These are phyloP conservation scores for Nephila pilipes DNA, from an alignment of 1,140 invertebrate species.

Conservation along the genomic window DNA sequence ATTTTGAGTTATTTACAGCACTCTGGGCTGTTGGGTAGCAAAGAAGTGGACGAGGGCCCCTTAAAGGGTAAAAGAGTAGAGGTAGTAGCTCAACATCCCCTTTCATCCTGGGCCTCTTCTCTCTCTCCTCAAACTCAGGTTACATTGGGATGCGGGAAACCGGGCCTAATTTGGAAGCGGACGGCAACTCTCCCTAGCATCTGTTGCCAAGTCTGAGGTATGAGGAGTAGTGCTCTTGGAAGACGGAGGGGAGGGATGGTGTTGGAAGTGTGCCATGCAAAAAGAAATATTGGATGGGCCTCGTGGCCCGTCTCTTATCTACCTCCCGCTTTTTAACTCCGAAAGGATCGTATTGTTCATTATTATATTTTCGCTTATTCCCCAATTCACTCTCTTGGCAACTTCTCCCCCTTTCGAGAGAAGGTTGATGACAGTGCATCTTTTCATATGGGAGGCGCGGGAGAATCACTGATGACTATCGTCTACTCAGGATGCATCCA, in stretches of 20 bases:
- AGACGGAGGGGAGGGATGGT: not conserved
- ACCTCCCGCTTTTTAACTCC: constrained; percentile 40
- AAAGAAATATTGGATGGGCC: constrained; percentile 40
- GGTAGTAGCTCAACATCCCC: constrained; percentile 43
- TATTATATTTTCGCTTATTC: constrained; percentile 50
- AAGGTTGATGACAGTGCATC: constrained; percentile 34
- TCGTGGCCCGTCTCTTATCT: constrained; percentile 62
- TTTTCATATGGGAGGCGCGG: not conserved
- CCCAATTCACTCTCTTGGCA: constrained; percentile 48
- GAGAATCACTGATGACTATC: constrained; percentile 9
- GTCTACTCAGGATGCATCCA: not conserved
- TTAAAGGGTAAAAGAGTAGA: constrained; percentile 69
- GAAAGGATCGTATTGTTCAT: constrained; percentile 67
- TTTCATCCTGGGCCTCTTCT: constrained; percentile 53
- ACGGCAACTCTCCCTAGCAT: constrained; percentile 59
- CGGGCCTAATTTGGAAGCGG: constrained; percentile 75
- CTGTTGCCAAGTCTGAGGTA: constrained; percentile 72
- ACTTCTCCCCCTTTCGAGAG: not conserved
- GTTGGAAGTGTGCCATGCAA: constrained; percentile 66
- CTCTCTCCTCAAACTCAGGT: constrained; percentile 61
- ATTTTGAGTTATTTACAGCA: constrained; percentile 70
- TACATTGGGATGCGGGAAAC: constrained; percentile 62
- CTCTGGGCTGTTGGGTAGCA: constrained; percentile 39
- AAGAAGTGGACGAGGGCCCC: constrained; percentile 68
- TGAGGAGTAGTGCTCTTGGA: constrained; percentile 55